Base-by-base conservation (phyloP, 1,140 invertebrate species). In the Zaprionus capensis region DNA sequence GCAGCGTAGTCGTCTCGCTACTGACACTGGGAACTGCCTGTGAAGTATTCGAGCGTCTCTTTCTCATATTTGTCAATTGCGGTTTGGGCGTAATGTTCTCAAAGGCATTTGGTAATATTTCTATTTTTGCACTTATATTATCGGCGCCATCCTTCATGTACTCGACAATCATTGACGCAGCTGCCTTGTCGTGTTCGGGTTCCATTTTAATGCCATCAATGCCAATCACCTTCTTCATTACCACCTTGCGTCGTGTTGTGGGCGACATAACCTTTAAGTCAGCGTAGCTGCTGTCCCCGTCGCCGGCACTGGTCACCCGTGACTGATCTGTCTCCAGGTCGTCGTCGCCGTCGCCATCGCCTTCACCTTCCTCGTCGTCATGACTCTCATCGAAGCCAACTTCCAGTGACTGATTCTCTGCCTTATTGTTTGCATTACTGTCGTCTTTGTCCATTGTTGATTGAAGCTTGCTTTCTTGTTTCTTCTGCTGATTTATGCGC, bases 171-270 rank as follows among this genome's bases (percentile, higher is more conserved):
- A 90, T 81, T 12, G 51, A 38, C 14, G 82, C 71, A 1, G 79
- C 44, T 46, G 7, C 41, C 38, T 90, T 81, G 12, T 76, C 14
- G 1, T 49, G 28, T 6, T 84, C 81, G 5, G 85, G 76, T 17
- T 85, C 81, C 71, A 88, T 69, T 74, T 81, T 90, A 22, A 88
- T 88, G 44, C 84, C 84, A 66, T 88, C 84, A 41, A 88, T 90
- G 38, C 82, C 82, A 31, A 88, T 88, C 2, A 88, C 81, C 28
- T 88, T 88, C 20, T 88, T 88, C 81, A 90, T 90, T 1, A 77
- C 36, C 6, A 87, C 75, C 38, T 71, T 71, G 6, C 31, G 22
- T 14, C 31, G 36, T 2, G 26, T 28, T 5, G 41, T 6, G 15
- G 36, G 14, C 14, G 70, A 46, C 2, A 64, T 9, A 49, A 65